These are phyloP conservation scores for Linurgus olivaceus DNA, from an alignment of 2,797 vertebrate species.

Conservation along the genomic window DNA sequence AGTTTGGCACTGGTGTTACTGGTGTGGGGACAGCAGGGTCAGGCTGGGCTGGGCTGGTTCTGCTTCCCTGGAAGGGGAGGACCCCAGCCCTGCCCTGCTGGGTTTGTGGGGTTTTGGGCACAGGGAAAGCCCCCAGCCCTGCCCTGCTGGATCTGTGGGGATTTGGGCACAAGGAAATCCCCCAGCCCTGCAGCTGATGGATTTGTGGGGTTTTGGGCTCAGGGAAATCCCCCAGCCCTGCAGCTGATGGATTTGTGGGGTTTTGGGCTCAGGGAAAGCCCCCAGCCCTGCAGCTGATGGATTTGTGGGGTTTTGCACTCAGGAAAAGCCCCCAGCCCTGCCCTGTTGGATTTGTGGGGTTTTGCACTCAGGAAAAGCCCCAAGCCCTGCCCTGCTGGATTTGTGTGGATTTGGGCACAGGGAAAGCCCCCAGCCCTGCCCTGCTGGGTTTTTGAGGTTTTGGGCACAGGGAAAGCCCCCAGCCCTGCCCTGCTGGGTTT, in stretches of 20 bases:
- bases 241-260: background rate
- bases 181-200: background rate
- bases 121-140: no score
- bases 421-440: background rate
- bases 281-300: background rate
- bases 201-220: accelerated
- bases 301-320: no score
- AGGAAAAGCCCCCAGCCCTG: background rate
- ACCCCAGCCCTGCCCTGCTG: background rate
- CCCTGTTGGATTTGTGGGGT: no score
- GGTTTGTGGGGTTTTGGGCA: no score
- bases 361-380: background rate
- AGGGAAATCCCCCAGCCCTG: background rate
- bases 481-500: background rate
- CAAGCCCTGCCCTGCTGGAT: background rate
- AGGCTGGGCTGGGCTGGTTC: background rate
- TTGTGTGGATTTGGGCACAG: background rate
- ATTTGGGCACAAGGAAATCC: background rate
- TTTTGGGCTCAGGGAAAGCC: background rate
- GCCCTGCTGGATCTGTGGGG: background rate
- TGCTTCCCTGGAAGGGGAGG: background rate
- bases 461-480: background rate
- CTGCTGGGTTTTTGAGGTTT: no score
- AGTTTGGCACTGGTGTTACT: background rate
- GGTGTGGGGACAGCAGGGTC: background rate